A percentile compares a stretch with the other conserved stretches of the same genome.
Conservation (phyloP, 2,113 vertebrate genomes). For the Carassius gibelio region DNA sequence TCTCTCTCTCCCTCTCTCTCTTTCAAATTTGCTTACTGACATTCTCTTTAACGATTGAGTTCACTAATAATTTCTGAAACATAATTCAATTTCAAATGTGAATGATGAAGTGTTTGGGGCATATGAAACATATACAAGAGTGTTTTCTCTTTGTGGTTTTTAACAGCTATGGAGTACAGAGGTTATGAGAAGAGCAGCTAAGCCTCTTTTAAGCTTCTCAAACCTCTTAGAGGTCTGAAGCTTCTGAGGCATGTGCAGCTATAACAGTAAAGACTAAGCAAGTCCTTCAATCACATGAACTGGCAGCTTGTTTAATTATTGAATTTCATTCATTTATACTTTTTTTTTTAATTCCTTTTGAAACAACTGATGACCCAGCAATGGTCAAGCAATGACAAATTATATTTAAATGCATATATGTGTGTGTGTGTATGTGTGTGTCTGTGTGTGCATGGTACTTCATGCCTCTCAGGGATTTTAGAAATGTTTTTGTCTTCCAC, state of each 20-base stretch:
- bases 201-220: slow-evolving; percentile 73
- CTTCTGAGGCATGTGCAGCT: slow-evolving; percentile 63
- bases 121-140: slow-evolving; percentile 9
- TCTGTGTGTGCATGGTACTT: too few species aligned
- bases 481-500: not conserved
- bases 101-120: slow-evolving; percentile 5
- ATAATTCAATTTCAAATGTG: not conserved
- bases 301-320: slow-evolving; percentile 53
- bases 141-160: slow-evolving; percentile 52
- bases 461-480: not conserved
- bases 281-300: slow-evolving; percentile 63
- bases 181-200: slow-evolving; percentile 70
- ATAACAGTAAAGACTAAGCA: slow-evolving; percentile 47
- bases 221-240: slow-evolving; percentile 71
- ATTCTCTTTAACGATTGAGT: not conserved
- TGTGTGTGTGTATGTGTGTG: too few species aligned
- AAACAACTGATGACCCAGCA: not conserved
- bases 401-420: too few species aligned
- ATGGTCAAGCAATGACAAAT: not conserved
- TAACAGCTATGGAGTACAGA: slow-evolving; percentile 63
- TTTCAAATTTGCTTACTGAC: not conserved
- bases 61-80: not conserved
- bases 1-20: not conserved
- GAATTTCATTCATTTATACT: slow-evolving; percentile 21
- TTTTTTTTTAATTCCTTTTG: slow-evolving; percentile 2